Conservation (phyloP, 2,888 invertebrate genomes). For the Rhynchonema sp. region DNA sequence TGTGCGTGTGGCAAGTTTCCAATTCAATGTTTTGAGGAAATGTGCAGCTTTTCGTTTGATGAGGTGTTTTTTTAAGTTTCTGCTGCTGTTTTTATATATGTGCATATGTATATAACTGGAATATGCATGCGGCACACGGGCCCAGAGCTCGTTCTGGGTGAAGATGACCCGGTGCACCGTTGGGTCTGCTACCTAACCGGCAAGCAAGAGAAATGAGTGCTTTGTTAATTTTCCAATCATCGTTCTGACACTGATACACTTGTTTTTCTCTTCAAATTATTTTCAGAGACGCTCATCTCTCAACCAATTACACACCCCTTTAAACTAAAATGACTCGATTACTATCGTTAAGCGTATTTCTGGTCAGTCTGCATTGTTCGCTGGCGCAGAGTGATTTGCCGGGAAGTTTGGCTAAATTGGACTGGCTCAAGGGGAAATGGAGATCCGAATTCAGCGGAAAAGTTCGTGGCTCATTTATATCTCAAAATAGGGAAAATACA, state of each 20-base stretch:
- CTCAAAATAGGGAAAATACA: too few relatives aligned
- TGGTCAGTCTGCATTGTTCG: neutral
- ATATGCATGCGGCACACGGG: too few relatives aligned
- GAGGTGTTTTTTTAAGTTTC: neutral
- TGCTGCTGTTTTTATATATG: neutral
- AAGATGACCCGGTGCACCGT: too few relatives aligned
- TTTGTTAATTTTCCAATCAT: neutral
- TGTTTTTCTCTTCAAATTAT: too few relatives aligned
- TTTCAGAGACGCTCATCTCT: too few relatives aligned
- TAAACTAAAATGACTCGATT: too few relatives aligned
- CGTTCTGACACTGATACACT: too few relatives aligned
- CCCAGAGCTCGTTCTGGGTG: too few relatives aligned
- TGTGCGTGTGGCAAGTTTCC: neutral
- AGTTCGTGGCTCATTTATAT: neutral
- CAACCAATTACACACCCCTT: too few relatives aligned
- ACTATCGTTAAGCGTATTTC: too few relatives aligned
- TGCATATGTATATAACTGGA: neutral
- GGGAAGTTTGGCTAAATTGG: constrained; percentile 9
- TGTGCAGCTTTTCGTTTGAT: neutral
- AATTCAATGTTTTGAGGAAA: neutral
- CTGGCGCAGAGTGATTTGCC: neutral
- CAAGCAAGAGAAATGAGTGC: neutral
- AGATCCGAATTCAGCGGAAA: constrained; percentile 28
- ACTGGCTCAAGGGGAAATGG: constrained; percentile 27
- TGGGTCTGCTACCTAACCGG: too few relatives aligned